Percentiles rank a stretch among this genome's conserved stretches.
phyloP scores from a whole-genome alignment of 2,797 vertebrate species.

The Mastacembelus armatus region DNA sequence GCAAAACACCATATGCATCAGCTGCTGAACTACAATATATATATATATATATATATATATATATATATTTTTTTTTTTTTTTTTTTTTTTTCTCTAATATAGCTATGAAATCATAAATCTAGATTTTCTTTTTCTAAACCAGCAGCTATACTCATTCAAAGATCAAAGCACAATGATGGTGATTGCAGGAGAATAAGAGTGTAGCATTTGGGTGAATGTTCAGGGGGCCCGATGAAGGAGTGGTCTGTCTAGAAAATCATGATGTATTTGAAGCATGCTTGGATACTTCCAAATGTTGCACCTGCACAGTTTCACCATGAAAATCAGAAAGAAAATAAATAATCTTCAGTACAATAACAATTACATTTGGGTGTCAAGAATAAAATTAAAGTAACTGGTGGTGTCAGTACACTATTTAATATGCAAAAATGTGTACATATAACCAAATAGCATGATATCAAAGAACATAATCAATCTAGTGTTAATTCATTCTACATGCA shows the following conservation, averaged over 20 bases:
- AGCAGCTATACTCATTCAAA: slow-evolving; percentile 19
- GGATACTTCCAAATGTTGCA: background rate
- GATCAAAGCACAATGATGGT: slow-evolving; percentile 18
- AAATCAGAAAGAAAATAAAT: background rate
- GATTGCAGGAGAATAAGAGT: background rate
- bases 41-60: too few relatives aligned
- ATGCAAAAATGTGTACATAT: background rate
- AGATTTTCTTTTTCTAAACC: slow-evolving; percentile 8
- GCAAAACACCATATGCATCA: background rate
- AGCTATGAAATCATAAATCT: slow-evolving; percentile 1
- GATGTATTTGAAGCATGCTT: background rate
- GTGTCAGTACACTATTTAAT: slow-evolving; percentile 3
- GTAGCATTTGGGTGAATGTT: background rate
- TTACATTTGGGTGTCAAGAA: background rate
- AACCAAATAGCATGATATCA: slow-evolving; percentile 5
- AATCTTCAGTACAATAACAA: slow-evolving; percentile 2
- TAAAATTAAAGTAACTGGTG: background rate
- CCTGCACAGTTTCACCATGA: background rate
- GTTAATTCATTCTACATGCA: slow-evolving; percentile 10
- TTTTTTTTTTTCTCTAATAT: background rate
- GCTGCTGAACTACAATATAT: background rate
- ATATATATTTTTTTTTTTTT: too few relatives aligned
- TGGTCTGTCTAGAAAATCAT: slow-evolving; percentile 12
- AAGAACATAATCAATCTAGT: slow-evolving; percentile 5
- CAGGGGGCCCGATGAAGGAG: background rate